Conservation (phyloP, 2,113 vertebrate genomes). For the Verasper variegatus region DNA sequence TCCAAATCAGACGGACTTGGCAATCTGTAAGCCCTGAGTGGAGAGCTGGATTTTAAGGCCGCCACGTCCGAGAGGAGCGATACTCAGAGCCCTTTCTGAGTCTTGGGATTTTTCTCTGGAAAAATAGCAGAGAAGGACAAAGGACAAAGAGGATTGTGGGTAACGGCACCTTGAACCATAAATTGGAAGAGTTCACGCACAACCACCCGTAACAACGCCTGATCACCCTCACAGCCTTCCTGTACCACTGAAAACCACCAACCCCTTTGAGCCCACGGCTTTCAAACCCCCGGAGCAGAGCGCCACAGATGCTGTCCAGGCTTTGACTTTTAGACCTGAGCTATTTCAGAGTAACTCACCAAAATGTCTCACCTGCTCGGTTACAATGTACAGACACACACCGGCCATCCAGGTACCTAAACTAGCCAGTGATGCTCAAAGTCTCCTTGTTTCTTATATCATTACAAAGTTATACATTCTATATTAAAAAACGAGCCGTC, state of each 20-base stretch:
- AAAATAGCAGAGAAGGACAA: conserved; percentile 18
- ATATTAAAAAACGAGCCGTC: conserved; percentile 18
- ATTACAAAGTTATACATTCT: conserved; percentile 31
- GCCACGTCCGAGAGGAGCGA: conserved; percentile 45
- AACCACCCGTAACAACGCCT: conserved; percentile 21
- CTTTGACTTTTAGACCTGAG: conserved; percentile 35
- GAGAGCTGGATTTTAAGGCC: conserved; percentile 60
- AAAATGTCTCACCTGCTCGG: conserved; percentile 43
- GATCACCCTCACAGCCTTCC: conserved; percentile 62
- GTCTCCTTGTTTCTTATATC: conserved; percentile 27
- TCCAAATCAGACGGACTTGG: conserved; percentile 45
- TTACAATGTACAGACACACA: conserved; percentile 47
- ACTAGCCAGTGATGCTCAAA: conserved; percentile 44
- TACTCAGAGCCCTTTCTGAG: neutral
- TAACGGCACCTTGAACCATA: conserved; percentile 4
- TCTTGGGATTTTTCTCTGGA: conserved; percentile 30
- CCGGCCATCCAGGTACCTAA: conserved; percentile 40
- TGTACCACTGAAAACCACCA: conserved; percentile 26
- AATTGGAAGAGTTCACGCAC: conserved; percentile 48
- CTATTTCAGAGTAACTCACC: conserved; percentile 21
- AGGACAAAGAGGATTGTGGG: conserved; percentile 41
- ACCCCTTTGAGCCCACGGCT: conserved; percentile 28
- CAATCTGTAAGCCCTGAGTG: conserved; percentile 44
- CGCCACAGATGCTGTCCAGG: conserved; percentile 7
- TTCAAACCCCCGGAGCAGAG: conserved; percentile 38